phyloP scores from a whole-genome alignment of 2,888 invertebrate species.

The Sphinx pinastri region DNA sequence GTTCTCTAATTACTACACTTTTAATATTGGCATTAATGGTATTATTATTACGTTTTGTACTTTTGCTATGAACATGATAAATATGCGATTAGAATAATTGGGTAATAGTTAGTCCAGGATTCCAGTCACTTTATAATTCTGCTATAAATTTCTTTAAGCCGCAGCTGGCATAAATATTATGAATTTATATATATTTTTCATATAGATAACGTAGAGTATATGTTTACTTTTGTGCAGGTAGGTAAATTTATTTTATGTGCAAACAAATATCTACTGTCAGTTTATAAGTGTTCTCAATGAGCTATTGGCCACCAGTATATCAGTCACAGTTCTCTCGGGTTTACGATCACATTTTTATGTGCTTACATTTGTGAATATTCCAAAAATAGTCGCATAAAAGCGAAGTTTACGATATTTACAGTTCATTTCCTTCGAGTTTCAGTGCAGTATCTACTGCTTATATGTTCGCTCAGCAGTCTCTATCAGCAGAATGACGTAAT shows the following conservation, averaged over 20 bases:
- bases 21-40: not conserved
- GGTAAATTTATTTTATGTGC: not conserved
- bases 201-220: too few relatives aligned
- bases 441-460: not conserved
- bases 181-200: too few relatives aligned
- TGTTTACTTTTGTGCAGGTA: too few relatives aligned
- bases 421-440: conserved; percentile 38
- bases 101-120: too few relatives aligned
- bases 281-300: not conserved
- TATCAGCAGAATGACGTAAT: not conserved
- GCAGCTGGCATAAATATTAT: too few relatives aligned
- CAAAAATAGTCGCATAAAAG: conserved; percentile 47
- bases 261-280: not conserved
- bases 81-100: not conserved
- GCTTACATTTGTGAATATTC: conserved; percentile 48
- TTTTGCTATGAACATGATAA: too few relatives aligned
- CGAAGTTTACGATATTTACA: conserved; percentile 43
- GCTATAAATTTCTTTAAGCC: too few relatives aligned
- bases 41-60: too few relatives aligned
- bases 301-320: conserved; percentile 41
- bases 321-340: conserved; percentile 39
- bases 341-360: conserved; percentile 50
- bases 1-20: not conserved
- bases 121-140: too few relatives aligned
- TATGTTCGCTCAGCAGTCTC: not conserved